Evolutionary conservation across 2,797 vertebrate genomes (phyloP).

Genomic region (Sebastes diploproa): DNA sequence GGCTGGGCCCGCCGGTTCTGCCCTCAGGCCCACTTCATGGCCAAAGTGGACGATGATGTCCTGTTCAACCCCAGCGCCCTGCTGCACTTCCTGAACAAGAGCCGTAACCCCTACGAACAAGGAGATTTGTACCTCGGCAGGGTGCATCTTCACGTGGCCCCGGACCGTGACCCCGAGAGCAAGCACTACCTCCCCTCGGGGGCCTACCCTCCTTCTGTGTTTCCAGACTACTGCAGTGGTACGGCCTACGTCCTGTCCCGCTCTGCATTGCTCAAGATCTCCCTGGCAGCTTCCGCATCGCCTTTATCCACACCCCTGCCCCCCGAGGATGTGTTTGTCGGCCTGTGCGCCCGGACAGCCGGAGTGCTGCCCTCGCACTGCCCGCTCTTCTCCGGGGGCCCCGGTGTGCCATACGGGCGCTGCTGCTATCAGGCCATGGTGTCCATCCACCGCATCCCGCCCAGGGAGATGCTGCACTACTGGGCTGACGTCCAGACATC

Average conservation of each 20-base stretch:
- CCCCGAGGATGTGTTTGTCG: conserved; percentile 89
- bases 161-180: conserved; percentile 75
- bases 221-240: conserved; percentile 92
- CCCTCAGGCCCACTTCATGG: conserved; percentile 71
- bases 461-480: conserved; percentile 82
- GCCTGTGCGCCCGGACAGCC: conserved; percentile 81
- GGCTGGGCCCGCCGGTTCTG: conserved; percentile 82
- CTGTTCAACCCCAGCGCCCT: conserved; percentile 77
- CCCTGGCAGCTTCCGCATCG: conserved; percentile 74
- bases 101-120: conserved; percentile 65
- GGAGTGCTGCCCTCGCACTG: conserved; percentile 86
- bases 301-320: conserved; percentile 74
- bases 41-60: conserved; percentile 83
- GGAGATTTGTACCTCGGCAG: conserved; percentile 86
- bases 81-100: conserved; percentile 75
- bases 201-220: conserved; percentile 76
- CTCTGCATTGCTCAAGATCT: conserved; percentile 79
- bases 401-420: conserved; percentile 77
- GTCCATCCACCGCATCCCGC: conserved; percentile 83
- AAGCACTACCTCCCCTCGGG: conserved; percentile 81
- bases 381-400: conserved; percentile 85
- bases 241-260: conserved; percentile 87
- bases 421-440: conserved; percentile 90
- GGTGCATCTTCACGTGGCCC: conserved; percentile 83
- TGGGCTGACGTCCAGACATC: conserved; percentile 76